Percentiles rank a stretch among this genome's conserved stretches.
Evolutionary conservation across 2,888 invertebrate species (phyloP).

Genomic region (Lapara coniferarum): DNA sequence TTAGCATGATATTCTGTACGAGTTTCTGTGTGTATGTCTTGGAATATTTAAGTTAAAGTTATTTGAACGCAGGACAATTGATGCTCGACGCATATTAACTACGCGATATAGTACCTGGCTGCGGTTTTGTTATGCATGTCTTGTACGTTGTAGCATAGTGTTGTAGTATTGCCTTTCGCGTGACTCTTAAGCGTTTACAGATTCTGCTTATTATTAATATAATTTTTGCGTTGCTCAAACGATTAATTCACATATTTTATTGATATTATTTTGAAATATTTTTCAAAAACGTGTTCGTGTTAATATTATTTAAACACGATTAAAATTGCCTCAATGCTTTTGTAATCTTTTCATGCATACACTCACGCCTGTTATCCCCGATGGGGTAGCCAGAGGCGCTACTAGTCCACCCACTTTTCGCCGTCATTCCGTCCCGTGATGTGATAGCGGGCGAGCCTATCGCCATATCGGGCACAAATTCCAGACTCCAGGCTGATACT

Average conservation of each 20-base stretch:
- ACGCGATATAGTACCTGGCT: slow-evolving; percentile 41
- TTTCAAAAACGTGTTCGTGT: no score
- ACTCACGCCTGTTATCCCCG: no score
- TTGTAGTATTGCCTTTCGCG: slow-evolving; percentile 51
- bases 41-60: slow-evolving; percentile 48
- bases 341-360: no score
- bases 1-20: slow-evolving; percentile 42
- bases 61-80: slow-evolving; percentile 46
- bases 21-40: slow-evolving; percentile 45
- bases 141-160: slow-evolving; percentile 38
- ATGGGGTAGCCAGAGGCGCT: no score
- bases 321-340: no score
- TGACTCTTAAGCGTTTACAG: slow-evolving; percentile 38
- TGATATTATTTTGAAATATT: no score
- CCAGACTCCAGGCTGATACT: no score
- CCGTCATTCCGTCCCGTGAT: no score
- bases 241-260: neutral
- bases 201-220: neutral
- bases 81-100: slow-evolving; percentile 60
- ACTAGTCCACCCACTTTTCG: no score
- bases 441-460: no score
- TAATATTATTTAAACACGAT: no score
- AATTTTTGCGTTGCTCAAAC: neutral
- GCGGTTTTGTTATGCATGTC: slow-evolving; percentile 57
- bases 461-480: no score